Conservation (phyloP, 2,888 invertebrate species). For the Ophion ventricosus region DNA sequence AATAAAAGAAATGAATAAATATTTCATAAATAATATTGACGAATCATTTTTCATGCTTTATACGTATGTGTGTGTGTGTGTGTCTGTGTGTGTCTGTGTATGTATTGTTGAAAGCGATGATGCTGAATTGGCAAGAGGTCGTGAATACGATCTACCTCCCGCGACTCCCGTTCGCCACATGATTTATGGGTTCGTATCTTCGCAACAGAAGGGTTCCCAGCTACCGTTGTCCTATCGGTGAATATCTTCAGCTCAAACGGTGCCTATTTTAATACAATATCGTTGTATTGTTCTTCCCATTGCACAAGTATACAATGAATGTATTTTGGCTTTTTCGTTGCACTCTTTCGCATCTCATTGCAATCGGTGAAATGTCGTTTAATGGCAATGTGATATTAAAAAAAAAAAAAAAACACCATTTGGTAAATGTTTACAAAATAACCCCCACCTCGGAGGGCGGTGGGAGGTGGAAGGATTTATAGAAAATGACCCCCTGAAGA, state of each 20-base stretch:
- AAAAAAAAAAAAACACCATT: too few relatives aligned
- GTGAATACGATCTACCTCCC: neutral
- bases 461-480: too few relatives aligned
- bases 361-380: neutral
- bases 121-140: constrained; percentile 23
- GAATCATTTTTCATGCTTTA: neutral
- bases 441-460: too few relatives aligned
- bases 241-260: neutral
- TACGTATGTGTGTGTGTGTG: neutral
- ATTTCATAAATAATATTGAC: neutral
- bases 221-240: neutral
- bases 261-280: neutral
- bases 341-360: neutral
- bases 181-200: constrained; percentile 17
- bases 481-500: too few relatives aligned
- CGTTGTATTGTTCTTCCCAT: neutral
- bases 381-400: too few relatives aligned
- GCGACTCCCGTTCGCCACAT: constrained; percentile 5
- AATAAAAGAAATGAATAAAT: neutral
- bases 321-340: neutral
- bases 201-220: constrained; percentile 8
- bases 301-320: neutral
- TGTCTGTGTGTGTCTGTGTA: neutral
- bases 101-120: neutral
- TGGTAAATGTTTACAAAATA: too few relatives aligned